A percentile compares a stretch with the other conserved stretches of the same genome.
These are phyloP conservation scores for Coenonympha glycerion DNA, from an alignment of 2,888 invertebrate species.

Conservation along the genomic window DNA sequence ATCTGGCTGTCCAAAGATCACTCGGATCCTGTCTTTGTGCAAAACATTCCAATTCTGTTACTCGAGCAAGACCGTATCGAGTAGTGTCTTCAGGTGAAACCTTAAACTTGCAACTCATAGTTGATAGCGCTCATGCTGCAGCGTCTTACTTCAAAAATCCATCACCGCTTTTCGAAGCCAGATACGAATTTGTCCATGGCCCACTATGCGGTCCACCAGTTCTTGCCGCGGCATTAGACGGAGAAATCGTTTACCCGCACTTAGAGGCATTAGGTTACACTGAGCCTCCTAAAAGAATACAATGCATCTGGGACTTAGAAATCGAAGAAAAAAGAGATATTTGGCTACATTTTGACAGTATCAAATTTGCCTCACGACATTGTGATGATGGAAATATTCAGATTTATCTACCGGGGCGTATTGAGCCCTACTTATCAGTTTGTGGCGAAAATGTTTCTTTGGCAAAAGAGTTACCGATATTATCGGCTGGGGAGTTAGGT, in stretches of 20 bases:
- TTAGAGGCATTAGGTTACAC: slow-evolving; percentile 85
- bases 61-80: slow-evolving; percentile 77
- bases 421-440: slow-evolving; percentile 85
- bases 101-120: slow-evolving; percentile 86
- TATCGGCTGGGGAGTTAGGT: slow-evolving; percentile 85
- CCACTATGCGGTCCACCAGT: slow-evolving; percentile 90
- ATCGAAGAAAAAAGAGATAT: slow-evolving; percentile 89
- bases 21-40: slow-evolving; percentile 85
- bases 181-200: slow-evolving; percentile 92
- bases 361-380: slow-evolving; percentile 87
- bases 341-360: slow-evolving; percentile 90
- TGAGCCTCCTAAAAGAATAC: slow-evolving; percentile 80
- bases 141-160: slow-evolving; percentile 92
- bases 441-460: slow-evolving; percentile 91
- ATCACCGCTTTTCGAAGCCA: slow-evolving; percentile 88
- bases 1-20: slow-evolving; percentile 79
- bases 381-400: slow-evolving; percentile 92
- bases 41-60: slow-evolving; percentile 75
- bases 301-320: slow-evolving; percentile 88
- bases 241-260: slow-evolving; percentile 90
- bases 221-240: slow-evolving; percentile 86
- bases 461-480: slow-evolving; percentile 85
- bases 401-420: slow-evolving; percentile 82
- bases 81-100: slow-evolving; percentile 88
- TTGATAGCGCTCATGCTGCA: slow-evolving; percentile 90